Conservation (phyloP, 2,888 invertebrate genomes). For the Cephus nigrinus region DNA sequence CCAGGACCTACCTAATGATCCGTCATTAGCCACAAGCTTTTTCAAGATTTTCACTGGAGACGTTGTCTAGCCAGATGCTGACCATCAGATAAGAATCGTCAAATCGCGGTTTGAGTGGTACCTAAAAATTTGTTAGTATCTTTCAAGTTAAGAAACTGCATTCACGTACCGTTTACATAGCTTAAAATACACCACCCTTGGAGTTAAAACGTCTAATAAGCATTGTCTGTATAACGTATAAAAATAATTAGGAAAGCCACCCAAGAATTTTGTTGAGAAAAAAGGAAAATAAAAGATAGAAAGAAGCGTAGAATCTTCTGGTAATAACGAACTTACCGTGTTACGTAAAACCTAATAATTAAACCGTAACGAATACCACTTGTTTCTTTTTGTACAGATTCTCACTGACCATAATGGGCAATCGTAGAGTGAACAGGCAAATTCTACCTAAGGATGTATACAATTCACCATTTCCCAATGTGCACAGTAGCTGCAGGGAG, state of each 20-base stretch:
- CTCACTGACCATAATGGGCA: slow-evolving; percentile 33
- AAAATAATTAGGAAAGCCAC: not conserved
- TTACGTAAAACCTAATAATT: not conserved
- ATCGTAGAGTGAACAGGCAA: slow-evolving; percentile 37
- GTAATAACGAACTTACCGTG: not conserved
- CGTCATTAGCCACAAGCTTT: not conserved
- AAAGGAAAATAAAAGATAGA: not conserved
- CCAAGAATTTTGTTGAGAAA: not conserved
- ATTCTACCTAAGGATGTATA: not conserved
- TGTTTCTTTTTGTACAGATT: slow-evolving; percentile 32
- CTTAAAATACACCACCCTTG: not conserved
- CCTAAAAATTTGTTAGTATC: not conserved
- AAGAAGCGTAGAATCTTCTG: not conserved
- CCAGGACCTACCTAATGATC: not conserved
- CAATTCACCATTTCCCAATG: not conserved
- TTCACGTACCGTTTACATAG: not conserved
- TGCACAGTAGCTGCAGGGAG: not conserved
- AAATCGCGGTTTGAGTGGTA: not conserved
- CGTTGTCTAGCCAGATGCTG: not conserved
- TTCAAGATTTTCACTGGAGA: not conserved
- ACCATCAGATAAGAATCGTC: not conserved
- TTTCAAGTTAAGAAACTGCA: not conserved
- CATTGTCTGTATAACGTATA: not conserved
- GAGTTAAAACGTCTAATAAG: not conserved
- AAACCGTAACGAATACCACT: slow-evolving; percentile 33